These are phyloP conservation scores for Anoplius nigerrimus DNA, from an alignment of 2,888 invertebrate species.

Conservation along the genomic window DNA sequence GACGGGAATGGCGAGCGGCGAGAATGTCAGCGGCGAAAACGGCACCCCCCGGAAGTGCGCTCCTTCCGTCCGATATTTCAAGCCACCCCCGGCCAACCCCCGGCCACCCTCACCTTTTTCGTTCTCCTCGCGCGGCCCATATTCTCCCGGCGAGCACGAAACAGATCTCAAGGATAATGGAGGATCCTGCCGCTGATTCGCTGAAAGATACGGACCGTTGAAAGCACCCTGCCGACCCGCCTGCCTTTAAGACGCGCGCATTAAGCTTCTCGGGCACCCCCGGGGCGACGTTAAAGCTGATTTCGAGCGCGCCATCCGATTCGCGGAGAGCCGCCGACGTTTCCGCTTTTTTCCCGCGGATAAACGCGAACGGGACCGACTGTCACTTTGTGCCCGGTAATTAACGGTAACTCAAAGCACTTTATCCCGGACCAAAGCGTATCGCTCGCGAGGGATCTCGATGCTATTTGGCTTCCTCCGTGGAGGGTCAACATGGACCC, in stretches of 20 bases:
- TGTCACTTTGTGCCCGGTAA: constrained; percentile 38
- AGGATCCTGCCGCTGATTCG: constrained; percentile 16
- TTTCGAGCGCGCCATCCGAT: constrained; percentile 31
- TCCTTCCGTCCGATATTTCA: constrained; percentile 4
- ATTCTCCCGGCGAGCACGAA: constrained; percentile 18
- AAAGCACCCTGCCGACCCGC: constrained; percentile 28
- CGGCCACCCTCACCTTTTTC: background rate
- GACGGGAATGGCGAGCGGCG: too few species aligned
- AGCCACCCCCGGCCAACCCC: background rate
- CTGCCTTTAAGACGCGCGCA: constrained; percentile 27
- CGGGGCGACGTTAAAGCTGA: constrained; percentile 31
- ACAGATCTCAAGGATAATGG: constrained; percentile 35
- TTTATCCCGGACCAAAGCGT: too few species aligned
- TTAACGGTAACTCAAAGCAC: background rate
- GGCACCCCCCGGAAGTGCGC: too few species aligned
- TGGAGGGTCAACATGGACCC: too few species aligned
- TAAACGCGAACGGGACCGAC: constrained; percentile 12
- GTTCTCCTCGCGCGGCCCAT: constrained; percentile 3
- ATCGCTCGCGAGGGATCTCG: too few species aligned
- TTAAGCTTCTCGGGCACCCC: constrained; percentile 33
- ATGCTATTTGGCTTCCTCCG: too few species aligned
- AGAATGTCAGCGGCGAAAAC: constrained; percentile 1
- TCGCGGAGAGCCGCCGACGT: constrained; percentile 20
- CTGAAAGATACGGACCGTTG: constrained; percentile 23
- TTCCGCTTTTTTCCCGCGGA: constrained; percentile 10